phyloP scores from a whole-genome alignment of 1,140 invertebrate species.

The Micrasema longulum region DNA sequence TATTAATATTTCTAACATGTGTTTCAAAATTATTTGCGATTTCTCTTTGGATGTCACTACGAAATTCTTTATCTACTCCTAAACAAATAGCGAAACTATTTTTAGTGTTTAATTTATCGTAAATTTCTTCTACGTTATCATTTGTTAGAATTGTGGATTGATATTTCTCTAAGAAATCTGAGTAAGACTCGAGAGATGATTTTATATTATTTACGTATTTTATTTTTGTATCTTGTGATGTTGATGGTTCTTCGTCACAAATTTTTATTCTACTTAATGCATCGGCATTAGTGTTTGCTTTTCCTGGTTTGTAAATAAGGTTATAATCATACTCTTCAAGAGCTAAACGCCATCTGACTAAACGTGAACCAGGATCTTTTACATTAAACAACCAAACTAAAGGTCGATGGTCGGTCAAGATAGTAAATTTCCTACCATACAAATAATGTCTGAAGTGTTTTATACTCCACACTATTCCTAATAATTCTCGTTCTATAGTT shows the following conservation, averaged over 20 bases:
- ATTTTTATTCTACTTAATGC: not conserved
- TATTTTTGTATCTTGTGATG: constrained; percentile 20
- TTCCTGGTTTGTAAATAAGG: not conserved
- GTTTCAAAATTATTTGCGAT: too few relatives aligned
- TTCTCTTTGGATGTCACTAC: too few relatives aligned
- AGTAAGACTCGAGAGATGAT: constrained; percentile 7
- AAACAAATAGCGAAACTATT: too few relatives aligned
- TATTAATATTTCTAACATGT: too few relatives aligned
- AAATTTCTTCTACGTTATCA: too few relatives aligned
- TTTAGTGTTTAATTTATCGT: too few relatives aligned
- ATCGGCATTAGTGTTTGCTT: not conserved
- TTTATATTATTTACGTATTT: not conserved
- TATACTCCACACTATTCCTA: constrained; percentile 2
- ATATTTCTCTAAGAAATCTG: constrained; percentile 29
- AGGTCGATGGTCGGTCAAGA: constrained; percentile 11
- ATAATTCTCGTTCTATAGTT: constrained; percentile 3
- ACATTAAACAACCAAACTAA: not conserved
- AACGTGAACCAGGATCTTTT: constrained; percentile 2
- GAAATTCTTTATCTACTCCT: too few relatives aligned
- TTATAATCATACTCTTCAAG: constrained; percentile 18
- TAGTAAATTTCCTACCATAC: constrained; percentile 16
- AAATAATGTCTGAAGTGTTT: constrained; percentile 15
- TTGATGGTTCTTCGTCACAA: not conserved
- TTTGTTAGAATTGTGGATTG: too few relatives aligned
- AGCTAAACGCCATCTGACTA: not conserved